Evolutionary conservation across 2,797 vertebrate species (phyloP).

Genomic region (Cynodonichthys magdalenae): DNA sequence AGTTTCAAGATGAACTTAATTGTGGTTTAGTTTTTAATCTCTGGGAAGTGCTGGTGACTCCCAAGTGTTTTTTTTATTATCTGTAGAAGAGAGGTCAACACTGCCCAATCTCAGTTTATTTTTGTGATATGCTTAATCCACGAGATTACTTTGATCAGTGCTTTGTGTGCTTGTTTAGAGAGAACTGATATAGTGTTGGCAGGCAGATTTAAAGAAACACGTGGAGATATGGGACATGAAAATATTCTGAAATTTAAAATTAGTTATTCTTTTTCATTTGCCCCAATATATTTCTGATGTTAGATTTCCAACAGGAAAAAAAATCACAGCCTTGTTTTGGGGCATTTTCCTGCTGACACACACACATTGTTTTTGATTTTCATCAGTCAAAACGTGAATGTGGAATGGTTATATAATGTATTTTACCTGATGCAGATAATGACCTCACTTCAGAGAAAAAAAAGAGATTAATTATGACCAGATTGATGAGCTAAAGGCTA

Average conservation of each 20-base stretch:
- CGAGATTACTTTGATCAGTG: conserved; percentile 50
- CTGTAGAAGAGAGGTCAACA: conserved; percentile 3
- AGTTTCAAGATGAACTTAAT: conserved; percentile 28
- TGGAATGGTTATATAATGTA: no score
- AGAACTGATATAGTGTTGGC: conserved; percentile 1
- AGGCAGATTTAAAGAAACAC: conserved; percentile 27
- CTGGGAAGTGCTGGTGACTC: conserved; percentile 34
- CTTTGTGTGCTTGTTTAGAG: conserved; percentile 31
- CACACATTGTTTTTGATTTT: neutral
- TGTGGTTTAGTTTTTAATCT: conserved; percentile 58
- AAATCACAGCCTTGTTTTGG: neutral
- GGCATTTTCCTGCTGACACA: neutral
- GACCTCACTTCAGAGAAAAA: no score
- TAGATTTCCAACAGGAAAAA: no score
- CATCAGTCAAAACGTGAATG: no score
- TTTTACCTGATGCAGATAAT: no score
- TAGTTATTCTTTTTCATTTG: no score
- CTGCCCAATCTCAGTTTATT: conserved; percentile 12
- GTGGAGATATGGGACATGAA: conserved; percentile 17
- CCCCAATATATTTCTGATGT: no score
- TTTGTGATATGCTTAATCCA: conserved; percentile 61
- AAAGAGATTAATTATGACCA: no score
- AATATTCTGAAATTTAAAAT: neutral
- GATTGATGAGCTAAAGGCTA: no score
- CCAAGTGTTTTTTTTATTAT: conserved; percentile 19